These are phyloP conservation scores for Onychostruthus taczanowskii DNA, from an alignment of 2,113 vertebrate species.

Conservation along the genomic window DNA sequence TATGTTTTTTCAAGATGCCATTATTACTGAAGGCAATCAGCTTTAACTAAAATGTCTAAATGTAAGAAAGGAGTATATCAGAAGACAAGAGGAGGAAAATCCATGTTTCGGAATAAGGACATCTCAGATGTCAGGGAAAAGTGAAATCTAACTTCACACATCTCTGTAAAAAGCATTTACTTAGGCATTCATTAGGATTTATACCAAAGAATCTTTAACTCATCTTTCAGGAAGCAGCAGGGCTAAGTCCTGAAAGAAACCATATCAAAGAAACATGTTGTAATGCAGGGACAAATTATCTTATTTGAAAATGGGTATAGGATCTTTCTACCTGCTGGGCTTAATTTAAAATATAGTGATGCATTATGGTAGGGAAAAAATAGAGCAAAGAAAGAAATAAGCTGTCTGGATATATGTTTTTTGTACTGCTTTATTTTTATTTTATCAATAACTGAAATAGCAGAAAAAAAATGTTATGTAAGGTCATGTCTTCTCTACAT, in stretches of 20 bases:
- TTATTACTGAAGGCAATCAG: conserved; percentile 1
- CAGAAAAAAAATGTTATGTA: neutral
- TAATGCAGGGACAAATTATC: conserved; percentile 4
- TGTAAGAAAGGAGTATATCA: neutral
- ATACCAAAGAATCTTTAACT: conserved; percentile 15
- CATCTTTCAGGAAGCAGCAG: conserved; percentile 24
- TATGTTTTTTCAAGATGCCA: neutral
- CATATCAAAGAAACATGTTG: neutral
- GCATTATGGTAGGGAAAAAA: neutral
- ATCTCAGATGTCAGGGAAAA: neutral
- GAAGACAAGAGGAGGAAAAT: neutral
- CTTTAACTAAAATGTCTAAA: neutral
- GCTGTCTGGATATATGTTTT: neutral
- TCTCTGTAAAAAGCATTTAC: neutral
- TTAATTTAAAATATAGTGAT: conserved; percentile 34
- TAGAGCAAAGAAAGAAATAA: neutral
- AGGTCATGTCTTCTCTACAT: neutral
- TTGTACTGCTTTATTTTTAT: neutral
- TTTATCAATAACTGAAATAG: neutral
- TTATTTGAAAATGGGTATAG: conserved; percentile 6
- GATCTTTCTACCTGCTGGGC: conserved; percentile 22
- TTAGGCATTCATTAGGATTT: conserved; percentile 20
- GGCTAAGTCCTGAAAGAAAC: neutral
- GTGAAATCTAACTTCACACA: neutral
- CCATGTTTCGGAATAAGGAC: neutral